These are phyloP conservation scores for Dicentrarchus labrax DNA, from an alignment of 2,113 vertebrate species.

Conservation along the genomic window DNA sequence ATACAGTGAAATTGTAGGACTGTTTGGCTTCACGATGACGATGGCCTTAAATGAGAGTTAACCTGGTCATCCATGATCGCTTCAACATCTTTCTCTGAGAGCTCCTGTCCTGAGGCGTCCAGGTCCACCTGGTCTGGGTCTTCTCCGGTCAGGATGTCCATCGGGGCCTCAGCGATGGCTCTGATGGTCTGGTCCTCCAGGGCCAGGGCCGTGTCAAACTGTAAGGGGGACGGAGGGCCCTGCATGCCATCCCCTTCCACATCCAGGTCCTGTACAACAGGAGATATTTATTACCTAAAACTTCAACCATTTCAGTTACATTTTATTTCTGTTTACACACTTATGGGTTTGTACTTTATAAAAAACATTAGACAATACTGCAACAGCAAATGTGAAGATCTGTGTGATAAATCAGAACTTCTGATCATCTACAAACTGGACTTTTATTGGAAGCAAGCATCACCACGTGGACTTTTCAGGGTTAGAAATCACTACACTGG, in stretches of 20 bases:
- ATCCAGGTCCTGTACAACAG: slow-evolving; percentile 90
- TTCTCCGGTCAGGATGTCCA: slow-evolving; percentile 89
- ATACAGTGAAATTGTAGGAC: not conserved
- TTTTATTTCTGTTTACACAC: not conserved
- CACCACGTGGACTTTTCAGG: not conserved
- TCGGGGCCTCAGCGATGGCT: slow-evolving; percentile 88
- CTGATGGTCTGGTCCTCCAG: slow-evolving; percentile 89
- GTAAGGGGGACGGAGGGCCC: slow-evolving; percentile 94
- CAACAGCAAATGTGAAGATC: not conserved
- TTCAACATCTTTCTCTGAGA: slow-evolving; percentile 79
- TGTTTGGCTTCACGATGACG: not conserved
- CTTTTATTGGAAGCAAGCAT: not conserved
- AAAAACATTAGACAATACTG: not conserved
- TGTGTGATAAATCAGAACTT: not conserved
- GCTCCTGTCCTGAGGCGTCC: slow-evolving; percentile 72
- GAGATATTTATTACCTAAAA: not conserved
- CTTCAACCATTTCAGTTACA: not conserved
- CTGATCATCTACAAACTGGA: not conserved
- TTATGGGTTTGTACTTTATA: not conserved
- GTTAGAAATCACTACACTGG: not conserved
- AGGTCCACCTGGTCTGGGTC: slow-evolving; percentile 80
- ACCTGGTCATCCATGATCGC: slow-evolving; percentile 82
- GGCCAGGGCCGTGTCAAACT: slow-evolving; percentile 92
- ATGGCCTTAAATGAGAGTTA: slow-evolving; percentile 11
- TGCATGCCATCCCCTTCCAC: slow-evolving; percentile 95